A percentile compares a stretch with the other conserved stretches of the same genome.
These are phyloP conservation scores for Ptilorrhoa leucosticta DNA, from an alignment of 2,113 vertebrate genomes.

Conservation along the genomic window DNA sequence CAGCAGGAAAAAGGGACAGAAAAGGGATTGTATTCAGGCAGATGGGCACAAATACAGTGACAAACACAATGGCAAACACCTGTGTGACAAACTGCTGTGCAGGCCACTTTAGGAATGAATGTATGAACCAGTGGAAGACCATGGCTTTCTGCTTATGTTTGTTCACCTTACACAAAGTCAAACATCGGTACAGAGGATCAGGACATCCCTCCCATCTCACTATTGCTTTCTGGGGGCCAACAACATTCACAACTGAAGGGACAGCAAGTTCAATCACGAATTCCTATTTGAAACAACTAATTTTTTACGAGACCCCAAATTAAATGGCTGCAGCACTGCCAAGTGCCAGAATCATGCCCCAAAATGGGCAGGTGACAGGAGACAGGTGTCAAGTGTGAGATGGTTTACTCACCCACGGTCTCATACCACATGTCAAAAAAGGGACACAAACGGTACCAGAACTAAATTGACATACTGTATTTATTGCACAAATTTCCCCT, in stretches of 20 bases:
- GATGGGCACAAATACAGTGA: not conserved
- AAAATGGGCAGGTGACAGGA: no score
- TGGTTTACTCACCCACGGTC: rapidly evolving
- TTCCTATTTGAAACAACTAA: not conserved
- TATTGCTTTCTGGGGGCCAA: not conserved
- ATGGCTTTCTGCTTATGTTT: rapidly evolving
- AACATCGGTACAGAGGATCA: rapidly evolving
- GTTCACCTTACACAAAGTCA: not conserved
- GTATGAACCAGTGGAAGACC: not conserved
- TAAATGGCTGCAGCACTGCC: not conserved
- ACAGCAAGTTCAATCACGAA: not conserved
- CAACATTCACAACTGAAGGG: rapidly evolving
- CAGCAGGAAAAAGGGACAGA: not conserved
- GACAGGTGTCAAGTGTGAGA: not conserved
- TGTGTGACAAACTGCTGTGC: not conserved
- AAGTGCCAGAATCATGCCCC: rapidly evolving
- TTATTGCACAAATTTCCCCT: constrained; percentile 99
- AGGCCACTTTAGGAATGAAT: not conserved
- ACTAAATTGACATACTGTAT: constrained; percentile 78
- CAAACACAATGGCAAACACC: not conserved
- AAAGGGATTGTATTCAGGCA: not conserved
- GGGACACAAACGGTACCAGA: not conserved
- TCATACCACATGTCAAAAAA: not conserved
- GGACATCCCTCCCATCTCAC: not conserved
- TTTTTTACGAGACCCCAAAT: rapidly evolving